Evolutionary conservation across 2,113 vertebrate species (phyloP).

Genomic region (Microtus montanus): DNA sequence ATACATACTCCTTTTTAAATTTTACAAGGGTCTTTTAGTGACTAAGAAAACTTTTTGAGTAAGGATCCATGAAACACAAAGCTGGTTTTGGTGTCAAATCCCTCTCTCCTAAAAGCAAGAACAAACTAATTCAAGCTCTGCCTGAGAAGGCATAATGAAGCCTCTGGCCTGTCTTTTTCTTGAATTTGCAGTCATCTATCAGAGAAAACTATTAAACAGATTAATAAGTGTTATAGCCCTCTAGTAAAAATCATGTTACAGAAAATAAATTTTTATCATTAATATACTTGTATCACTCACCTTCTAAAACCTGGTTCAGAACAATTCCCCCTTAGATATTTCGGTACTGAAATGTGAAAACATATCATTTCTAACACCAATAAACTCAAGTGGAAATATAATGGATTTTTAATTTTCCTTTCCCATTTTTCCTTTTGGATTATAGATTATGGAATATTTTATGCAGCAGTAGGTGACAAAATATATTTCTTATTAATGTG

Average conservation of each 20-base stretch:
- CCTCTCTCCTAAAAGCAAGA: not conserved
- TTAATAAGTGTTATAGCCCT: not conserved
- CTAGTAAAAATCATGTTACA: constrained; percentile 12
- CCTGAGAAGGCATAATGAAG: not conserved
- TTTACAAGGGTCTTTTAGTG: not conserved
- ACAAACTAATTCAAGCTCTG: not conserved
- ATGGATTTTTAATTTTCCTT: constrained; percentile 26
- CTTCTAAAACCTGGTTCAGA: constrained; percentile 5
- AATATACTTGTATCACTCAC: not conserved
- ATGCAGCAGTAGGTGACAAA: constrained; percentile 71
- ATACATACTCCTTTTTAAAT: not conserved
- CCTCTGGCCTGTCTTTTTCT: not conserved
- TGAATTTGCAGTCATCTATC: not conserved
- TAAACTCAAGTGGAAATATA: constrained; percentile 43
- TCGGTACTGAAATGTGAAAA: not conserved
- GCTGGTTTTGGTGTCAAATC: not conserved
- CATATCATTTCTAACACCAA: not conserved
- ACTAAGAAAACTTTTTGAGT: not conserved
- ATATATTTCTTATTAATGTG: constrained; percentile 79
- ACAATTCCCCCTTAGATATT: constrained; percentile 26
- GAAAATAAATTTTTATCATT: not conserved
- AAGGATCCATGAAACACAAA: constrained; percentile 23
- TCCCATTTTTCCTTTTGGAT: constrained; percentile 61
- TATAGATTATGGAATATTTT: constrained; percentile 69
- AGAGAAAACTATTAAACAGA: constrained; percentile 26